These are phyloP conservation scores for Aegithalos caudatus DNA, from an alignment of 2,113 vertebrate species.

Conservation along the genomic window DNA sequence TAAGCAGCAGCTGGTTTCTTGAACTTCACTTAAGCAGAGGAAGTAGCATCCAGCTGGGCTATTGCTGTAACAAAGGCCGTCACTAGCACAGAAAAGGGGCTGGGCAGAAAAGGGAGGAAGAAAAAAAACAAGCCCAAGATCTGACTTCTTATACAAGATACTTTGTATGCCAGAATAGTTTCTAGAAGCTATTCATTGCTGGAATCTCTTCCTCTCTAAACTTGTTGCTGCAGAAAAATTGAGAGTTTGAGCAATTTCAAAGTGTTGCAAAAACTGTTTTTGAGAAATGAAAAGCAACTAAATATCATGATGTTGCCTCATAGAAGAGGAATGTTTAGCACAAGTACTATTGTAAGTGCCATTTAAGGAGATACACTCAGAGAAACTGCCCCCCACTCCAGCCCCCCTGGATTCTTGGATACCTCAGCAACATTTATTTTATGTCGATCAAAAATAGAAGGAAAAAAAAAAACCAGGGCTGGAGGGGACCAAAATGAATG, in stretches of 20 bases:
- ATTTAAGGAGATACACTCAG: background rate
- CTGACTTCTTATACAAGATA: background rate
- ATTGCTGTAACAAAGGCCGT: constrained; percentile 46
- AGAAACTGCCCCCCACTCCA: background rate
- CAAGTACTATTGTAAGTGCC: background rate
- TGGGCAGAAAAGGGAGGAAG: background rate
- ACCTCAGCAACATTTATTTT: background rate
- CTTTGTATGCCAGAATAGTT: background rate
- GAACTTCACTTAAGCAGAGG: constrained; percentile 68
- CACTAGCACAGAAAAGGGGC: background rate
- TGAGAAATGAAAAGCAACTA: background rate
- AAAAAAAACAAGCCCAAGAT: background rate
- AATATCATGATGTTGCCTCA: background rate
- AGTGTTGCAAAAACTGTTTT: background rate
- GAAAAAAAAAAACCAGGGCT: background rate
- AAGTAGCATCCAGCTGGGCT: constrained; percentile 60
- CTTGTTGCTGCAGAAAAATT: background rate
- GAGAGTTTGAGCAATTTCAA: background rate
- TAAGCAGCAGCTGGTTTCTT: constrained; percentile 66
- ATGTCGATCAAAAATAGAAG: constrained; percentile 1
- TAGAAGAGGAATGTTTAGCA: background rate
- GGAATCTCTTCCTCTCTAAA: background rate
- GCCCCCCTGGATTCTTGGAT: background rate
- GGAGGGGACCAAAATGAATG: background rate
- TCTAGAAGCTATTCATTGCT: background rate